Percentiles rank a stretch among this genome's conserved stretches.
Evolutionary conservation across 2,797 vertebrate species (phyloP).

Genomic region (Cyprinodon diabolis): DNA sequence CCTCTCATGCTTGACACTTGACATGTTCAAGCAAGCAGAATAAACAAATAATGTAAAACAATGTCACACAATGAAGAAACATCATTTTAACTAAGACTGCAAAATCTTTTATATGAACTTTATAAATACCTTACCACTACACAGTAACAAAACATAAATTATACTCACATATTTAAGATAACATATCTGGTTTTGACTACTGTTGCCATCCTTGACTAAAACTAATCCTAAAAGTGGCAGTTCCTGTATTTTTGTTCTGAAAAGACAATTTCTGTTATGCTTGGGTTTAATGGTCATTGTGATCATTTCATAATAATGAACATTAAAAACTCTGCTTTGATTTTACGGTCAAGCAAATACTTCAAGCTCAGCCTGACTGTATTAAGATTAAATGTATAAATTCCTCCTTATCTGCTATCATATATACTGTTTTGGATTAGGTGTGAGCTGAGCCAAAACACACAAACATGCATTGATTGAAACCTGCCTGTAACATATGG

Average conservation of each 20-base stretch:
- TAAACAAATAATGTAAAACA: conserved; percentile 22
- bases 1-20: conserved; percentile 36
- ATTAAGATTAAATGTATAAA: neutral
- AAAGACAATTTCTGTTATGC: neutral
- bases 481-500: neutral
- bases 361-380: neutral
- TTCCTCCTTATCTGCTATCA: neutral
- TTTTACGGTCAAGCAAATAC: neutral
- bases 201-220: neutral
- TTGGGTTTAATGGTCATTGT: neutral
- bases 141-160: neutral
- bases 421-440: neutral
- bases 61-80: neutral
- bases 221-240: neutral
- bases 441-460: neutral
- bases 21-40: conserved; percentile 27
- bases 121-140: neutral
- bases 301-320: neutral
- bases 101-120: neutral
- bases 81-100: neutral
- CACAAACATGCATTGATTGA: neutral
- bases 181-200: neutral
- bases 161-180: neutral
- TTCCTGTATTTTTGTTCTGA: neutral
- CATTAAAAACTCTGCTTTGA: neutral